Conservation (phyloP, 1,140 invertebrate genomes). For the Brachionus paranguensis region DNA sequence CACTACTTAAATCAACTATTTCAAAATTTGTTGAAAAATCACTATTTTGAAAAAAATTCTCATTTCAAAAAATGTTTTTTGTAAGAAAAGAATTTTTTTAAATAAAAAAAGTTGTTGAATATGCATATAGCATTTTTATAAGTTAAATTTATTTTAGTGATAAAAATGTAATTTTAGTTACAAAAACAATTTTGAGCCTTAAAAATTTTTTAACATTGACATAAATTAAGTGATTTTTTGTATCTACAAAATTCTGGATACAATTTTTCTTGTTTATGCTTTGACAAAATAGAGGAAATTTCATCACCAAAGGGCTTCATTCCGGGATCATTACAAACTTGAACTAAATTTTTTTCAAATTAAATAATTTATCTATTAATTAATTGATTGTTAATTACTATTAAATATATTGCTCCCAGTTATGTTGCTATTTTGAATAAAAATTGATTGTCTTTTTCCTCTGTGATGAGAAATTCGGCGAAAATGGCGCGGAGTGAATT, state of each 20-base stretch:
- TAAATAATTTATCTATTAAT: not conserved
- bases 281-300: not conserved
- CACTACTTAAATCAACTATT: too few species aligned
- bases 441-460: not conserved
- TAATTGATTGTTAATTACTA: not conserved
- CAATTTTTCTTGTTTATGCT: not conserved
- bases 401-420: not conserved
- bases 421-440: not conserved
- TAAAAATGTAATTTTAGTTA: too few species aligned
- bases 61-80: too few species aligned
- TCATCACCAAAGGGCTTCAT: not conserved
- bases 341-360: not conserved
- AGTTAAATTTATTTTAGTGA: not conserved
- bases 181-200: too few species aligned
- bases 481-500: not conserved
- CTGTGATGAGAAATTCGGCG: not conserved
- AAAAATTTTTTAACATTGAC: not conserved
- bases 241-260: not conserved
- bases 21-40: too few species aligned
- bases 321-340: not conserved
- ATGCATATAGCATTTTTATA: too few species aligned
- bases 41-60: too few species aligned
- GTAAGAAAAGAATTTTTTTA: too few species aligned
- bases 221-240: not conserved
- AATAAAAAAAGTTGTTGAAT: too few species aligned